phyloP scores from a whole-genome alignment of 2,113 vertebrate species.

The Nymphicus hollandicus region DNA sequence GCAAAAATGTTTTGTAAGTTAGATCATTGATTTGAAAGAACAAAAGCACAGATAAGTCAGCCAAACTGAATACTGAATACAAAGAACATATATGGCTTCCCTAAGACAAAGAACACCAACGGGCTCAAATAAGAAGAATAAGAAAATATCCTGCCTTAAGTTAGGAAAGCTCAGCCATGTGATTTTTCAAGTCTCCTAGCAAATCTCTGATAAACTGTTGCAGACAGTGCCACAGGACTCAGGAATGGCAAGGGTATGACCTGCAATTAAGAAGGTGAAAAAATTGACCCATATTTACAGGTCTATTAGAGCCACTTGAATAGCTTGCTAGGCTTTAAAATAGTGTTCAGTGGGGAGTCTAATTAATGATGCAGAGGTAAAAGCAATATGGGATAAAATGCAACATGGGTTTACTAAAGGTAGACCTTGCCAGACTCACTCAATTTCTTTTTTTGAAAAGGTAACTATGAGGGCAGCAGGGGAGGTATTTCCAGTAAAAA shows the following conservation, averaged over 20 bases:
- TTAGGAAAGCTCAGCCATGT: background rate
- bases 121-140: background rate
- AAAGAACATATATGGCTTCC: background rate
- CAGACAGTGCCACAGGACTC: background rate
- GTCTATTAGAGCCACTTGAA: slow-evolving; percentile 40
- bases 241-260: background rate
- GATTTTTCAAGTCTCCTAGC: background rate
- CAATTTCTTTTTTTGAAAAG: slow-evolving; percentile 16
- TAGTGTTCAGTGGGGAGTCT: slow-evolving; percentile 26
- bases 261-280: slow-evolving; percentile 30
- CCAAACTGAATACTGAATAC: background rate
- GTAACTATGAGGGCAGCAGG: slow-evolving; percentile 1
- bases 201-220: background rate
- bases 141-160: background rate
- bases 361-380: slow-evolving; percentile 64
- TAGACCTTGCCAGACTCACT: slow-evolving; percentile 35
- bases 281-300: slow-evolving; percentile 29
- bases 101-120: background rate
- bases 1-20: background rate
- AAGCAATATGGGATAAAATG: slow-evolving; percentile 58
- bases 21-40: background rate
- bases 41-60: background rate
- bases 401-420: slow-evolving; percentile 49
- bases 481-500: slow-evolving; percentile 44
- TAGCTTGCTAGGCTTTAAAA: slow-evolving; percentile 35